Conservation (phyloP, 2,113 vertebrate genomes). For the Panthera uncia region DNA sequence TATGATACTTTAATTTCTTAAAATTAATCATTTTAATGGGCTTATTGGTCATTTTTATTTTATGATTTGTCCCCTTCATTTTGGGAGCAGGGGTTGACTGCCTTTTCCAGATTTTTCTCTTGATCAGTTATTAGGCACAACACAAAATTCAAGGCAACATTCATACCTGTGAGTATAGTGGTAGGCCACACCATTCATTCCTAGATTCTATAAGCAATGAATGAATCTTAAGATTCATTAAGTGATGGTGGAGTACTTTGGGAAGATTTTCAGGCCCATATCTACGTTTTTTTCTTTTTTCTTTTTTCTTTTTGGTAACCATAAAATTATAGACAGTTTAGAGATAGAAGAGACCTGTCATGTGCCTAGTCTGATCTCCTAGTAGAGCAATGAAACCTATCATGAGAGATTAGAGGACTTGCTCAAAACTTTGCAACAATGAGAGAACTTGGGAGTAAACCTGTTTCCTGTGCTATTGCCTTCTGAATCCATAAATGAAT, state of each 20-base stretch:
- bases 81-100: neutral
- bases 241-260: neutral
- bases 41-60: conserved; percentile 33
- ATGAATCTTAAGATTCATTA: neutral
- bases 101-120: neutral
- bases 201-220: neutral
- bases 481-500: neutral
- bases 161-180: neutral
- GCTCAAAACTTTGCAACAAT: neutral
- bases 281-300: neutral
- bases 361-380: neutral
- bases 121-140: neutral
- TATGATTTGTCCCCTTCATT: neutral
- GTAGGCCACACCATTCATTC: neutral
- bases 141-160: neutral
- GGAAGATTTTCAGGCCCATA: neutral
- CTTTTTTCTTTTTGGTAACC: neutral
- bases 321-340: neutral
- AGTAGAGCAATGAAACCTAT: neutral
- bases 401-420: neutral
- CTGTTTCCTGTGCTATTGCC: neutral
- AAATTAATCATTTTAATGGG: neutral
- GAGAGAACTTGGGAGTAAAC: neutral
- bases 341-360: neutral
- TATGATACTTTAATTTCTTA: neutral